Percentiles rank a stretch among this genome's conserved stretches.
phyloP scores from a whole-genome alignment of 2,113 vertebrate species.

The Rhinopithecus roxellana region DNA sequence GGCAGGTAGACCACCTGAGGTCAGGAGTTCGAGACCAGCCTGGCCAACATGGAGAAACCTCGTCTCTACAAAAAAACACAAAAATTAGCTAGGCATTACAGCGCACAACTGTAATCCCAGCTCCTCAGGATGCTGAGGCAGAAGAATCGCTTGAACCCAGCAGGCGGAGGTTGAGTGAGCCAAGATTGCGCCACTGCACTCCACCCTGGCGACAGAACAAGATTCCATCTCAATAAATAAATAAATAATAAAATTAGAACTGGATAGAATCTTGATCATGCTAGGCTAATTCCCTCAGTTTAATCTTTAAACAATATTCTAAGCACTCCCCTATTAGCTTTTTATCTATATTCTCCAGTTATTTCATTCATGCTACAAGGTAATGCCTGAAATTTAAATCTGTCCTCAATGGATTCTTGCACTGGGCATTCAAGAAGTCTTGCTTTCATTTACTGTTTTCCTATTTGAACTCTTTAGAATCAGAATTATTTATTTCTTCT shows the following conservation, averaged over 20 bases:
- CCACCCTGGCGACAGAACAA: no score
- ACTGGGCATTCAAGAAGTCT: background rate
- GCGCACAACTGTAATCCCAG: no score
- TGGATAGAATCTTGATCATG: background rate
- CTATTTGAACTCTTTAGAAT: background rate
- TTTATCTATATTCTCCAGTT: conserved; percentile 54
- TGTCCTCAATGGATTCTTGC: background rate
- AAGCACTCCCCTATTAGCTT: conserved; percentile 35
- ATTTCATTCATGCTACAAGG: background rate
- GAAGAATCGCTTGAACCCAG: no score
- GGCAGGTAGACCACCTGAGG: no score
- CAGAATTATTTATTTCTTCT: background rate
- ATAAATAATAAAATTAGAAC: conserved; percentile 9
- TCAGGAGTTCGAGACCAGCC: no score
- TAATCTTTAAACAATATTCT: conserved; percentile 53
- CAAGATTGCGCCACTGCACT: no score
- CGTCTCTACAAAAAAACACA: no score
- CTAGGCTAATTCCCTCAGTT: conserved; percentile 35
- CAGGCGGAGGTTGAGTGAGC: no score
- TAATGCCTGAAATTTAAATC: conserved; percentile 15
- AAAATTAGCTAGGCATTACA: no score
- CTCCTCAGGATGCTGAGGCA: no score
- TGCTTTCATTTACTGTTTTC: background rate
- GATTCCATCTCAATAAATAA: no score
- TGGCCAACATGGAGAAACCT: no score